phyloP scores from a whole-genome alignment of 2,113 vertebrate genomes.

The Odocoileus hemionus region DNA sequence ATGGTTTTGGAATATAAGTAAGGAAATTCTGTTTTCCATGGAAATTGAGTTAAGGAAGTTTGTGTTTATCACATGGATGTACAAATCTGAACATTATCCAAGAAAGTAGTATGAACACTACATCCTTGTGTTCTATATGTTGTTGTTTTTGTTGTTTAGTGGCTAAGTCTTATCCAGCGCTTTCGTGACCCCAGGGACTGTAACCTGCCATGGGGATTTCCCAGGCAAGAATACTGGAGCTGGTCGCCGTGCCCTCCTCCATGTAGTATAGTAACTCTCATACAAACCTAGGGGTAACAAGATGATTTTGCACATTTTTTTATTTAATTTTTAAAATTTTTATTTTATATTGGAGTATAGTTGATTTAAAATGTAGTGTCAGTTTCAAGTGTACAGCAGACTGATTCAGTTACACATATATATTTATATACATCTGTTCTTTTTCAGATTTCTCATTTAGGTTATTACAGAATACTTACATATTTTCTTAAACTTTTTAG shows the following conservation, averaged over 20 bases:
- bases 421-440: neutral
- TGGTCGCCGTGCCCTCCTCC: neutral
- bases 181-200: neutral
- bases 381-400: neutral
- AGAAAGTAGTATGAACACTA: neutral
- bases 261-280: neutral
- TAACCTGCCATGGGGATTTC: neutral
- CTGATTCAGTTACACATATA: neutral
- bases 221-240: neutral
- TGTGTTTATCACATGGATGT: neutral
- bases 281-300: neutral
- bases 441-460: neutral
- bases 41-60: neutral
- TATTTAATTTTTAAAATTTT: neutral
- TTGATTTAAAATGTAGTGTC: neutral
- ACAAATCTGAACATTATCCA: neutral
- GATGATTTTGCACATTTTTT: neutral
- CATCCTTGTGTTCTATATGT: neutral
- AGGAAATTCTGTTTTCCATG: neutral
- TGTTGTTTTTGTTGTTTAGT: neutral
- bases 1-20: neutral
- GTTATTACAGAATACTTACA: neutral
- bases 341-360: neutral
- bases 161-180: neutral
- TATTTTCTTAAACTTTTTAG: neutral